phyloP scores from a whole-genome alignment of 2,113 vertebrate genomes.

The Clupea harengus region DNA sequence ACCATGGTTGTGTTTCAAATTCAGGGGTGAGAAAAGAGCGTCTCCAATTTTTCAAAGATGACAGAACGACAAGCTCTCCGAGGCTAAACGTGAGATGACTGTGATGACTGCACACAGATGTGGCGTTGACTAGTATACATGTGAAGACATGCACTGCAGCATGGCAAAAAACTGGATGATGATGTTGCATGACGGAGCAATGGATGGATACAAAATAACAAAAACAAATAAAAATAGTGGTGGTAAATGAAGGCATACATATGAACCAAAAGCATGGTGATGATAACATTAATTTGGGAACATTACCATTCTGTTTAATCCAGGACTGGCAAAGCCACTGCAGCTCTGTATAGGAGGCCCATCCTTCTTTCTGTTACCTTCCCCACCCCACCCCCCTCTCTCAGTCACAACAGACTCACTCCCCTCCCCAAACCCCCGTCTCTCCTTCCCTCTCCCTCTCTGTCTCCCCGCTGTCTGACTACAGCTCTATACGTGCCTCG shows the following conservation, averaged over 20 bases:
- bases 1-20: constrained; percentile 34
- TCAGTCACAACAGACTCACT: constrained; percentile 54
- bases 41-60: background rate
- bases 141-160: constrained; percentile 46
- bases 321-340: constrained; percentile 68
- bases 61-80: constrained; percentile 1
- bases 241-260: background rate
- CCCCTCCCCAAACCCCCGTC: constrained; percentile 56
- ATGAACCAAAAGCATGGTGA: background rate
- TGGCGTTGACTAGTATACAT: constrained; percentile 37
- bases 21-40: background rate
- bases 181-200: constrained; percentile 11
- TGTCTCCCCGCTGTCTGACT: constrained; percentile 27
- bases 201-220: background rate
- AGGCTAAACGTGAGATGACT: constrained; percentile 51
- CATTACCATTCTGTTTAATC: constrained; percentile 79
- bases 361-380: constrained; percentile 60
- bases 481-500: constrained; percentile 2
- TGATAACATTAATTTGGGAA: constrained; percentile 63
- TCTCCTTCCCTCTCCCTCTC: constrained; percentile 36
- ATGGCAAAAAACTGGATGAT: constrained; percentile 44
- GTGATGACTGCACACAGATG: constrained; percentile 42
- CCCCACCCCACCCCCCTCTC: constrained; percentile 46
- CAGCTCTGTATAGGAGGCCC: constrained; percentile 70
- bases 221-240: background rate